Evolutionary conservation across 1,140 invertebrate genomes (phyloP).

Genomic region (Trichomalopsis sarcophagae): DNA sequence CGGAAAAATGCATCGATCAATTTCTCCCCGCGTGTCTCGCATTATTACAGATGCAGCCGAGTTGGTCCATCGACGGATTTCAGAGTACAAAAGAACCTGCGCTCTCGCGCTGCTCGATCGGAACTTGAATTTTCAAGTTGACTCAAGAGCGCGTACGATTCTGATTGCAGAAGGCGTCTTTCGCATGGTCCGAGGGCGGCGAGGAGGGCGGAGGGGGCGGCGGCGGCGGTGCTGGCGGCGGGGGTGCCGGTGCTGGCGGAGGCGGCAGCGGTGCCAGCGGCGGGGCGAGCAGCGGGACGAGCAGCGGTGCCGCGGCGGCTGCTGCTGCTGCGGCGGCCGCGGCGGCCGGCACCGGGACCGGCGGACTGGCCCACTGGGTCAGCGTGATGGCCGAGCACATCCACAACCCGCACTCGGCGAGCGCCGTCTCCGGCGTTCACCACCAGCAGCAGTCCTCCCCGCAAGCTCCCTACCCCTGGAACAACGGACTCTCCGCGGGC

Average conservation of each 20-base stretch:
- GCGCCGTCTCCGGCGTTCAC: slow-evolving; percentile 68
- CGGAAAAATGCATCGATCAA: too few species aligned
- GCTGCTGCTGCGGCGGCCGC: slow-evolving; percentile 66
- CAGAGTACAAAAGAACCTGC: too few species aligned
- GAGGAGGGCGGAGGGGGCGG: slow-evolving; percentile 67
- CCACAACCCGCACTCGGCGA: slow-evolving; percentile 75
- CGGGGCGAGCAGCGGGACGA: slow-evolving; percentile 62
- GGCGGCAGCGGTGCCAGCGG: slow-evolving; percentile 65
- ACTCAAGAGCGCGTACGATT: background rate
- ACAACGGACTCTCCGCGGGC: slow-evolving; percentile 73
- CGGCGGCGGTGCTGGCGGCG: slow-evolving; percentile 62
- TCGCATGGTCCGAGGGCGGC: slow-evolving; percentile 72
- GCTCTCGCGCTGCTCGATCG: too few species aligned
- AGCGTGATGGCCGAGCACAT: slow-evolving; percentile 82
- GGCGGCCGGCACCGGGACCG: slow-evolving; percentile 65
- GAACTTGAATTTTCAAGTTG: too few species aligned
- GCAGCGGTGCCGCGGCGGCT: slow-evolving; percentile 63
- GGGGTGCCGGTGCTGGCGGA: slow-evolving; percentile 64
- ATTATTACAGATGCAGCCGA: too few species aligned
- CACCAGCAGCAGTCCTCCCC: slow-evolving; percentile 73
- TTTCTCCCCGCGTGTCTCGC: too few species aligned
- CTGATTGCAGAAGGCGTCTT: slow-evolving; percentile 72
- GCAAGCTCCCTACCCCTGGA: slow-evolving; percentile 78
- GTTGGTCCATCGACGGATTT: too few species aligned
- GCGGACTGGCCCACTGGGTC: slow-evolving; percentile 80